Base-by-base conservation (phyloP, 1,140 invertebrate genomes). In the Neodiprion pinetum region DNA sequence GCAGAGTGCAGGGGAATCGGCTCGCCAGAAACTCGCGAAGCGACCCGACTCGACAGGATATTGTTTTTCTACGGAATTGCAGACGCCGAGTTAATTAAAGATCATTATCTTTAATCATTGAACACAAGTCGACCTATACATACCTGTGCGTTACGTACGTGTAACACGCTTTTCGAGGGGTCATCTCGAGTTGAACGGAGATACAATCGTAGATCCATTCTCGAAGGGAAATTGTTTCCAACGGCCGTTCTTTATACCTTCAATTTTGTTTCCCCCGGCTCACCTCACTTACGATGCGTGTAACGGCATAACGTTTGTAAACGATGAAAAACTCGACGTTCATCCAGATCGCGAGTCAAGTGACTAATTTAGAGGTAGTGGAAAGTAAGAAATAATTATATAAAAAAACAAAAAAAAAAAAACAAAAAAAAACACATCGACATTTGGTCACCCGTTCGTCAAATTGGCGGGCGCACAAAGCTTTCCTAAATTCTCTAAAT, bases 1-100 rank as follows among this genome's bases (percentile, higher is more conserved):
- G 7, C 61, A 65, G 17, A 65, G 2, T 40, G 28, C 28, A 1
- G 2, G 5, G 28, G 28, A 1, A 40, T 40, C 28, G 5, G 28
- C 61, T 70, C 65, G 68, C 73, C 66, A 75, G 76, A 76, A 76
- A 73, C 48, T 75, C 74, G 72, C 67, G 67, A 14, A 11, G 72
- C 76, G 75, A 71, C 79, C 74, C 75, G 71, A 61, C 72, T 75
- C 80, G 76, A 78, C 78, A 77, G 80, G 78, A 79, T 79, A 80
- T 80, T 79, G 78, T 80, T 80, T 79, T 72, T 72, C 71, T 40
- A 67, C 50, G 67, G 66, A 75, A 66, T 66, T 40, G 49, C 65
- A n/a, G 73, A 17, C 68, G 17, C 67, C 74, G 70, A 72, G 61
- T 11, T 48, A 72, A 71, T 75, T 72, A 72, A 72, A 67, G 66